Conservation (phyloP, 2,797 vertebrate species). For the Anguilla marmorata region DNA sequence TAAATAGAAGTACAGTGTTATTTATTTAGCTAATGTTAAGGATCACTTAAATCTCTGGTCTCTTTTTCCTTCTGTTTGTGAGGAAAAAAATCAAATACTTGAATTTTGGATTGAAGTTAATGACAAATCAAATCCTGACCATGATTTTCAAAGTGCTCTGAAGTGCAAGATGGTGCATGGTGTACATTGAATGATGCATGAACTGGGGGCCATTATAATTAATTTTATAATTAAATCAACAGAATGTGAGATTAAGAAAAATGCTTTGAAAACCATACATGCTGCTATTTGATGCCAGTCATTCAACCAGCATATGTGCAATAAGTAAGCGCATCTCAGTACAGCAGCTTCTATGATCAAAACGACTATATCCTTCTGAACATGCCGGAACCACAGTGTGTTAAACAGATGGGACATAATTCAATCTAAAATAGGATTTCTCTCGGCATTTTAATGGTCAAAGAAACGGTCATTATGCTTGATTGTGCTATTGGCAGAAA, state of each 20-base stretch:
- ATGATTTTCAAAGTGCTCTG: neutral
- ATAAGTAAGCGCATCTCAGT: neutral
- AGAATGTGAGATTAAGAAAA: neutral
- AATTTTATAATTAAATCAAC: neutral
- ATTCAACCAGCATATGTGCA: neutral
- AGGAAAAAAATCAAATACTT: neutral
- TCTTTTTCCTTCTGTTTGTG: neutral
- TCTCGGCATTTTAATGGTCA: slow-evolving; percentile 67
- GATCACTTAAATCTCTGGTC: neutral
- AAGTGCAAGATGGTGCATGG: neutral
- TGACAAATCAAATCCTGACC: neutral
- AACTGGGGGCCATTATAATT: neutral
- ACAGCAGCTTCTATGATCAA: neutral
- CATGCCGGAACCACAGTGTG: slow-evolving; percentile 60
- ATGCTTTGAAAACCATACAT: neutral
- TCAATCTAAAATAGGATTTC: slow-evolving; percentile 69
- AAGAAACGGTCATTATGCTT: slow-evolving; percentile 52
- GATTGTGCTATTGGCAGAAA: slow-evolving; percentile 70
- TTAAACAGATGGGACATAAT: slow-evolving; percentile 72
- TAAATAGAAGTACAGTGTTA: neutral
- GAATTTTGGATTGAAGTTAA: neutral
- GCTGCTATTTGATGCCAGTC: neutral
- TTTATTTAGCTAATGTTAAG: neutral
- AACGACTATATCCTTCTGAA: slow-evolving; percentile 50
- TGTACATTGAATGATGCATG: neutral